A percentile compares a stretch with the other conserved stretches of the same genome.
These are phyloP conservation scores for Panonychus citri DNA, from an alignment of 1,140 invertebrate genomes.

Conservation along the genomic window DNA sequence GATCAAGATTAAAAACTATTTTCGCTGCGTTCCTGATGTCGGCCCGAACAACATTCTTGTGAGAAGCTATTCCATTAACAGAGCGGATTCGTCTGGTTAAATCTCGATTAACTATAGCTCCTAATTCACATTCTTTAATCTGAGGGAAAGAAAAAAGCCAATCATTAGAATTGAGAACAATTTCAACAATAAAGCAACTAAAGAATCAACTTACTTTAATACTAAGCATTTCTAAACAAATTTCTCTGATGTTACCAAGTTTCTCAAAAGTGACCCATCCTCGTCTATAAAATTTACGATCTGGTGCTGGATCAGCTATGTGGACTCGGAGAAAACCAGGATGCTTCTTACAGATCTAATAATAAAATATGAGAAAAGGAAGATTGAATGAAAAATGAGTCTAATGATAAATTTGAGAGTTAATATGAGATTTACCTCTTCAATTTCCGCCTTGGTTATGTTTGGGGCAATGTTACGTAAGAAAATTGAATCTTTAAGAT, in stretches of 20 bases:
- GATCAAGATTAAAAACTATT: conserved; percentile 81
- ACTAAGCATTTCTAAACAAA: conserved; percentile 66
- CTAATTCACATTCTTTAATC: conserved; percentile 61
- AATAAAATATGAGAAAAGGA: conserved; percentile 6
- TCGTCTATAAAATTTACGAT: conserved; percentile 75
- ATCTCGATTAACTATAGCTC: conserved; percentile 81
- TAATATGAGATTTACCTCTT: conserved; percentile 31
- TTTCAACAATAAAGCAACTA: conserved; percentile 9
- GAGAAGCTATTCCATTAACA: conserved; percentile 72
- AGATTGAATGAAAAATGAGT: not conserved
- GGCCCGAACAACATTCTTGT: conserved; percentile 64
- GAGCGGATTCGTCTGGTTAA: conserved; percentile 69
- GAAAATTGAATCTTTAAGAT: conserved; percentile 92
- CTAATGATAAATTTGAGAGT: too few species aligned
- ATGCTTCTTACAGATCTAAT: conserved; percentile 65
- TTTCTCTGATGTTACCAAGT: conserved; percentile 95
- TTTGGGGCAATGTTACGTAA: conserved; percentile 78
- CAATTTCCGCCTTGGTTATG: conserved; percentile 88
- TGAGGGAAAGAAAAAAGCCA: conserved; percentile 11
- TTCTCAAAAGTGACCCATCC: conserved; percentile 96
- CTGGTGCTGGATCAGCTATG: conserved; percentile 83
- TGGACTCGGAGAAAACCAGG: conserved; percentile 87
- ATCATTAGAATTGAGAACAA: not conserved
- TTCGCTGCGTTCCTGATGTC: conserved; percentile 83
- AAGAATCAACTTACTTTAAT: conserved; percentile 74